Percentiles rank a stretch among this genome's conserved stretches.
phyloP scores from a whole-genome alignment of 2,797 vertebrate genomes.

The Channallabes apus region DNA sequence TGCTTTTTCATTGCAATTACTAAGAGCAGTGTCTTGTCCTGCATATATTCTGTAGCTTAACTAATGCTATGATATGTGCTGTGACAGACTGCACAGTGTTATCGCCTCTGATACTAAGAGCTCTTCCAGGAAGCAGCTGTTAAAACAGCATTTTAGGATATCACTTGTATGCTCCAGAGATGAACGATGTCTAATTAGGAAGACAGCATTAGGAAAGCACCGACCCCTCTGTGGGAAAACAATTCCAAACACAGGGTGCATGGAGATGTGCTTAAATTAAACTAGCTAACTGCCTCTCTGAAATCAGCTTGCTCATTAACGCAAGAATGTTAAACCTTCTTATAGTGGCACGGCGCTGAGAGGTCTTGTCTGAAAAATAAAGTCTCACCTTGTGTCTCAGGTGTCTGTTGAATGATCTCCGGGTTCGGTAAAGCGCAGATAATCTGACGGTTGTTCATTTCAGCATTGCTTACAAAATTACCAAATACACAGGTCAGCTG shows the following conservation, averaged over 20 bases:
- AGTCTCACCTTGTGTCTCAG: slow-evolving; percentile 78
- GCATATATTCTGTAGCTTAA: background rate
- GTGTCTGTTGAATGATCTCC: slow-evolving; percentile 74
- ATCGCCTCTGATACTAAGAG: background rate
- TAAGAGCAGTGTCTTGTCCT: background rate
- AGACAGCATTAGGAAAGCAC: background rate
- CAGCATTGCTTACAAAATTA: rapidly evolving
- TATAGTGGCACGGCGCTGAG: background rate
- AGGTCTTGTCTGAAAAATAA: background rate
- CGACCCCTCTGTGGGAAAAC: background rate
- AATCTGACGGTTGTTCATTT: slow-evolving; percentile 35
- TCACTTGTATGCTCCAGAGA: background rate
- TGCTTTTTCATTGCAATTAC: background rate
- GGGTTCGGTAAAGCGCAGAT: slow-evolving; percentile 68
- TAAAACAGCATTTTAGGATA: background rate
- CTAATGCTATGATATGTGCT: background rate
- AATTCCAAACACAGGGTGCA: background rate
- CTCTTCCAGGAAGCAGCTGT: background rate
- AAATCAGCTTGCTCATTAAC: background rate
- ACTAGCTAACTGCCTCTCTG: background rate
- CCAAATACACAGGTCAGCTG: slow-evolving; percentile 62
- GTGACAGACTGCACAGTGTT: background rate
- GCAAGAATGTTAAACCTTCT: background rate
- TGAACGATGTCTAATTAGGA: background rate
- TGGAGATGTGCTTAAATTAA: background rate